Evolutionary conservation across 2,113 vertebrate genomes (phyloP), one percentile per base, ranked within the genome.

Genomic region (Bombycilla garrulus): DNA sequence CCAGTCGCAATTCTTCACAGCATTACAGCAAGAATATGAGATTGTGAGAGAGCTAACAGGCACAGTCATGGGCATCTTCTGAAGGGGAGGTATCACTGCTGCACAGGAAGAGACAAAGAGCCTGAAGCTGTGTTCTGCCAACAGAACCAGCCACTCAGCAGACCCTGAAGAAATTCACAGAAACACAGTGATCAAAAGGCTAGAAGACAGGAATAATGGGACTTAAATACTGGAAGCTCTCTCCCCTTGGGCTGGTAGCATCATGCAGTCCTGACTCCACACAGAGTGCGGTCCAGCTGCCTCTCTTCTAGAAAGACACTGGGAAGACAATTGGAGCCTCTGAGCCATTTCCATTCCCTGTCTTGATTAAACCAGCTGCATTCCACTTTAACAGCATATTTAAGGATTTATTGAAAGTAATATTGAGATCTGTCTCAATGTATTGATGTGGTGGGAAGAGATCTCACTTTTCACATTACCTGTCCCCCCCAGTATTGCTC

Each of bases 281-380:
- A 0, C 0, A 35, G 15, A 79, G 4, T 3, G 3, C 40, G 48
- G 28, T 40, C 38, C 69, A 24, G 35, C 24, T 81, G 42, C 33
- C n/a, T 42, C 48, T 77, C 26, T 25, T 42, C 4, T 11, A 66
- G 61, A 73, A 91, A 78, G 29, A 40, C 15, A 66, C 18, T 1
- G 12, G 62, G 50, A 90, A 44, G 42, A 50, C 35, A 90, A 6
- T 2, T 44, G 42, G 9, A 69, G 66, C 47, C 6, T 36, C 71
- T 1, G 1, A 61, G 48, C 15, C 24, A 21, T 54, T 71, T 56
- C 45, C 28, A 24, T 57, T 29, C 25, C 28, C 16, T 65, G 10
- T 50, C 33, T 82, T 56, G 33, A 61, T 61, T 77, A 73, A 57
- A 73, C 28, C 42, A 69, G 7, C 23, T 61, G 58, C 3, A 3